Conservation (phyloP, 2,888 invertebrate species). For the Drosophila sordidapex region DNA sequence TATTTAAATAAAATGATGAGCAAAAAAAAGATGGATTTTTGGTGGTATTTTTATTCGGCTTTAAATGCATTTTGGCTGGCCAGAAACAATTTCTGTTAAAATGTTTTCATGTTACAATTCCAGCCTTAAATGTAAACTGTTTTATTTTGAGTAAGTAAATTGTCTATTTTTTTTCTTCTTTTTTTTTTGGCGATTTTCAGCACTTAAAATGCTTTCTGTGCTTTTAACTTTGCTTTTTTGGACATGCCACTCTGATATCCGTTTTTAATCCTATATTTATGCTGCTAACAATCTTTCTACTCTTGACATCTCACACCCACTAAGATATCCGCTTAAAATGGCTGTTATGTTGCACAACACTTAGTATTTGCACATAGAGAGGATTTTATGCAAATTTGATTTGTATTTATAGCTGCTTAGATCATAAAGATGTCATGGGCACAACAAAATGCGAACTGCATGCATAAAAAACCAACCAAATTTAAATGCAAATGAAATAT, state of each 20-base stretch:
- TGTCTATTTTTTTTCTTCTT: background rate
- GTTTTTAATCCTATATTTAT: background rate
- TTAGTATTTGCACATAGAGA: slow-evolving; percentile 53
- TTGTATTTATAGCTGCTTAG: slow-evolving; percentile 42
- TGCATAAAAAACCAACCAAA: slow-evolving; percentile 43
- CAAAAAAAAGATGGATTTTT: slow-evolving; percentile 17
- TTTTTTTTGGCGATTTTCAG: background rate
- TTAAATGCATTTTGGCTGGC: slow-evolving; percentile 21
- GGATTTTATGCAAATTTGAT: slow-evolving; percentile 56
- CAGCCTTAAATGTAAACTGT: background rate
- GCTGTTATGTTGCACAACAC: slow-evolving; percentile 1
- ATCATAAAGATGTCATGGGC: slow-evolving; percentile 63
- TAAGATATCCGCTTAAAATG: background rate
- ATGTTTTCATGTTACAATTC: background rate
- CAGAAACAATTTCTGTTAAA: background rate
- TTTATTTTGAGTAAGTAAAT: background rate
- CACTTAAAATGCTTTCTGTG: background rate
- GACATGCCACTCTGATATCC: background rate
- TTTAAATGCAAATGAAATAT: slow-evolving; percentile 72
- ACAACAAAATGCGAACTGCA: slow-evolving; percentile 11
- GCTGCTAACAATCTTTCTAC: background rate
- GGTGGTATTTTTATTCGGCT: slow-evolving; percentile 5
- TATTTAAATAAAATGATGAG: slow-evolving; percentile 22
- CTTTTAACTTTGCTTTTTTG: background rate
- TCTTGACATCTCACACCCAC: background rate